phyloP scores from a whole-genome alignment of 2,113 vertebrate species.

The Petroica traversi region DNA sequence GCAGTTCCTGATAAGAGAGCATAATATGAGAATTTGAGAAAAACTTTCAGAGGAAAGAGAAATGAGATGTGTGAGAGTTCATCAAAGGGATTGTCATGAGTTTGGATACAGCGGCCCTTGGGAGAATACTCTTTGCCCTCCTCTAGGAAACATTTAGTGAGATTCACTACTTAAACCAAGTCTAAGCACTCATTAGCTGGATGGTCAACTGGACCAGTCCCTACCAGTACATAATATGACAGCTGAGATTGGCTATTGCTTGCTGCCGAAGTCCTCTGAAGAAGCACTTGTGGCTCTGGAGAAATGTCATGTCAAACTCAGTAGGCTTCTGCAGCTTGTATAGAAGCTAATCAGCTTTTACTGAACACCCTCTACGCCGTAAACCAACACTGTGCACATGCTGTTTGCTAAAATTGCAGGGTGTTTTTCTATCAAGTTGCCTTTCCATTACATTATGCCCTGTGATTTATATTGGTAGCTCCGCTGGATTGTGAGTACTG shows the following conservation, averaged over 20 bases:
- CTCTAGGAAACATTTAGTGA: neutral
- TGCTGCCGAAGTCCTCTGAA: neutral
- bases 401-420: constrained; percentile 44
- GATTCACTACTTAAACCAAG: neutral
- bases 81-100: neutral
- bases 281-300: neutral
- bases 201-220: neutral
- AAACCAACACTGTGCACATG: constrained; percentile 6
- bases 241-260: neutral
- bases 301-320: neutral
- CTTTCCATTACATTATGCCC: neutral
- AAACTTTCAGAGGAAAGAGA: neutral
- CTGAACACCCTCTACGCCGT: neutral
- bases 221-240: neutral
- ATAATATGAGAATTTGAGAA: neutral
- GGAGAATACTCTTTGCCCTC: neutral
- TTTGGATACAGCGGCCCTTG: neutral
- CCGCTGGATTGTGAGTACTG: constrained; percentile 33
- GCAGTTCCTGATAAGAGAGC: neutral
- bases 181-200: accelerated
- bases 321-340: neutral
- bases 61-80: neutral
- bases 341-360: constrained; percentile 16
- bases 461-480: constrained; percentile 41
- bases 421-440: constrained; percentile 33